Base-by-base conservation (phyloP, 2,888 invertebrate species). In the Amblyjoppa fuscipennis region DNA sequence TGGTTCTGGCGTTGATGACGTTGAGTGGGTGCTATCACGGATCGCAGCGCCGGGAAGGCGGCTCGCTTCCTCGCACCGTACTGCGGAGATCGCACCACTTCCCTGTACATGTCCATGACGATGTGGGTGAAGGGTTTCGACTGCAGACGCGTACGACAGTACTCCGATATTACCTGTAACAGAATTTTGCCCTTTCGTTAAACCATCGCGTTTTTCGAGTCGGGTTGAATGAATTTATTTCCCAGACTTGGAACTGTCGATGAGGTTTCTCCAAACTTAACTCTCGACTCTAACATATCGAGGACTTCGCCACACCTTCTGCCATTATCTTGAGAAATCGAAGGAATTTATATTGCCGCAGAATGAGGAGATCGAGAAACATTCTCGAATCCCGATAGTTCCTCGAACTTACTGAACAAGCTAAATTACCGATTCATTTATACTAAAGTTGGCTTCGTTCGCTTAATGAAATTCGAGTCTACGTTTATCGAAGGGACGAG, bases 81-180 rank as follows among this genome's bases (percentile, higher is more conserved):
- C 76, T 93, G 93, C 3, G 93, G 89, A 1, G 93, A 93, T 64
- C 92, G 90, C 25, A 93, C 89, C 20, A 95, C 95, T 90, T 95
- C 95, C 64, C 95, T 95, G 88, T 96, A 95, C 91, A 96, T 94
- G 90, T 96, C 96, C 95, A 96, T 96, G 16, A 96, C 95, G 71
- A 96, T 95, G 90, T 96, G 96, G 0, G 96, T 95, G 90, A 96
- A 96, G n/a, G 96, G 96, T 84, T 95, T 94, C 66, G 94, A 94
- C 87, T 95, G 95, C 81, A 95, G 94, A 74, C 95, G 93, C 45
- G 94, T 95, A 84, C 95, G 95, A 90, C 95, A 96, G 90, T 96
- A 96, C 84, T 95, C 95, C 0, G 96, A 95, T 89, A 96, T 96
- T 61, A 95, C 95, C 96, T 96, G 92, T 31, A 92, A 94, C 69